Percentiles rank a stretch among this genome's conserved stretches.
Evolutionary conservation across 2,888 invertebrate genomes (phyloP).

Genomic region (Diaperis boleti): DNA sequence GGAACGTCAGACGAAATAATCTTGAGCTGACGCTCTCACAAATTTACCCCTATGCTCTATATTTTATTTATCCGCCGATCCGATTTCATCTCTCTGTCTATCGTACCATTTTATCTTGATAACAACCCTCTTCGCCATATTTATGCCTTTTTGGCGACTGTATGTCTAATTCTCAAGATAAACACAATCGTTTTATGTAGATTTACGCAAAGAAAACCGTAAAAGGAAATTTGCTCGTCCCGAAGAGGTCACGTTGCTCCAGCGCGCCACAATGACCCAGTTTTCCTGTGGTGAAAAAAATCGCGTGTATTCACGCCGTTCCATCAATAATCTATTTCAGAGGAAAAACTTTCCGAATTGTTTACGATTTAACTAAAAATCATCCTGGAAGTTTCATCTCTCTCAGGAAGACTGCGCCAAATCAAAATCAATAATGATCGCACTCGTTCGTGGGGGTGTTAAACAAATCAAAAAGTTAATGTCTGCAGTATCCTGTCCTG

Average conservation of each 20-base stretch:
- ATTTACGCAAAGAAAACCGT: slow-evolving; percentile 4
- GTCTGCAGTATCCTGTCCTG: background rate
- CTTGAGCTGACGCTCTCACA: background rate
- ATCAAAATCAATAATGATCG: slow-evolving; percentile 29
- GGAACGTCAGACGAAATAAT: background rate
- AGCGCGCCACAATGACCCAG: slow-evolving; percentile 5
- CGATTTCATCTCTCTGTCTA: background rate
- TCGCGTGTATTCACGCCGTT: slow-evolving; percentile 1
- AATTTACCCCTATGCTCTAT: too few relatives aligned
- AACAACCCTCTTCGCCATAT: background rate
- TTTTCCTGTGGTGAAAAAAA: background rate
- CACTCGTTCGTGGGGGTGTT: slow-evolving; percentile 2
- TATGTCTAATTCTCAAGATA: slow-evolving; percentile 16
- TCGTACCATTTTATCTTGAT: background rate
- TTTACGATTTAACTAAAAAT: slow-evolving; percentile 16
- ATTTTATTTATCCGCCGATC: background rate
- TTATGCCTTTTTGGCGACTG: slow-evolving; percentile 21
- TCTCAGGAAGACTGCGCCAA: slow-evolving; percentile 17
- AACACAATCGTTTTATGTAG: slow-evolving; percentile 22
- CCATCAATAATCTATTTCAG: slow-evolving; percentile 4
- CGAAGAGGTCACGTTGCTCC: slow-evolving; percentile 4
- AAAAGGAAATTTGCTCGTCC: slow-evolving; percentile 6
- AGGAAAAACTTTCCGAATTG: slow-evolving; percentile 6
- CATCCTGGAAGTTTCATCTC: slow-evolving; percentile 10
- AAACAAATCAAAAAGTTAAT: slow-evolving; percentile 27